These are phyloP conservation scores for Sesamia nonagrioides DNA, from an alignment of 1,140 invertebrate genomes.

Conservation along the genomic window DNA sequence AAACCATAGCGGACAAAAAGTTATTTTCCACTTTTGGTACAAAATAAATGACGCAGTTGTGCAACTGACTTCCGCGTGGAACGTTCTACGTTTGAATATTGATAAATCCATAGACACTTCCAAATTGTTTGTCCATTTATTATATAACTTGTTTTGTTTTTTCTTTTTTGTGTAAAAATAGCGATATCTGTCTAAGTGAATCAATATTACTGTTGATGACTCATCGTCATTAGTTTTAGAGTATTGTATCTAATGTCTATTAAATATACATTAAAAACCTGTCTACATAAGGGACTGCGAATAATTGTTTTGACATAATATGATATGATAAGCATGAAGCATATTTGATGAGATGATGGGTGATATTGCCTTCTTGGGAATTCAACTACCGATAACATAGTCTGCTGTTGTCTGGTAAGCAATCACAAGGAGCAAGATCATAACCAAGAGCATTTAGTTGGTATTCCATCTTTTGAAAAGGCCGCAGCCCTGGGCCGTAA, in stretches of 20 bases:
- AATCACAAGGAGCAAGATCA: too few species aligned
- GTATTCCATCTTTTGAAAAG: too few species aligned
- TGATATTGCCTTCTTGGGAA: too few species aligned
- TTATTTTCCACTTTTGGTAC: background rate
- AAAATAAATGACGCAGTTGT: background rate
- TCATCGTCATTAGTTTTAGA: constrained; percentile 24
- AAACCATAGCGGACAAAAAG: too few species aligned
- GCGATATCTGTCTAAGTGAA: constrained; percentile 20
- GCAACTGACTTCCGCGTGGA: background rate
- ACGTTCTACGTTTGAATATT: background rate
- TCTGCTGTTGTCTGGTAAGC: too few species aligned
- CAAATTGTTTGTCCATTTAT: background rate
- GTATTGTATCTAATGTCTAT: background rate
- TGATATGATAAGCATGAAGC: too few species aligned
- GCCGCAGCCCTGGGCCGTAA: too few species aligned
- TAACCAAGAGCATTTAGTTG: too few species aligned
- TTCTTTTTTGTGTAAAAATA: constrained; percentile 30
- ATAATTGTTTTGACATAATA: too few species aligned
- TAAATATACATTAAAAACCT: background rate
- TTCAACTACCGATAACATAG: too few species aligned
- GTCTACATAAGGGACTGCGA: too few species aligned
- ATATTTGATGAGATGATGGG: too few species aligned
- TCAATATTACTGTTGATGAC: background rate
- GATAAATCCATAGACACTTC: background rate
- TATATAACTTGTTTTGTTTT: constrained; percentile 1